phyloP scores from a whole-genome alignment of 2,113 vertebrate genomes.

The Chelonoidis abingdonii region DNA sequence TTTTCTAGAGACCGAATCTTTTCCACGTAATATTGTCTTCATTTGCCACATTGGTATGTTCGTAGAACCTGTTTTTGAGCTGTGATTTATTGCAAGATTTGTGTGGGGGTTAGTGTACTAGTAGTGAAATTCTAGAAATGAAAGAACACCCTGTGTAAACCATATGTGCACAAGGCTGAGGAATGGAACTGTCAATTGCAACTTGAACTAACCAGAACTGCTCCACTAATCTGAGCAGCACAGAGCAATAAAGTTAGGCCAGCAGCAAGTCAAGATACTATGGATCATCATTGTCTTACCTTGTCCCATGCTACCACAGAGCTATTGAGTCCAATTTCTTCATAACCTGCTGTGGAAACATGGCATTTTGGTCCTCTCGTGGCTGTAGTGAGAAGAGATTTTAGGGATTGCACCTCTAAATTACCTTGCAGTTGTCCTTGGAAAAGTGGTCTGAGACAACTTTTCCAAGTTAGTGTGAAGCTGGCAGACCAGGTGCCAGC shows the following conservation, averaged over 20 bases:
- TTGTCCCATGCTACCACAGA: not conserved
- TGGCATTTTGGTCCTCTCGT: not conserved
- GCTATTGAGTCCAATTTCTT: not conserved
- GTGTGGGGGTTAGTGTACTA: not conserved
- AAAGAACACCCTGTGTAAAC: not conserved
- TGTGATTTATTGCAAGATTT: not conserved
- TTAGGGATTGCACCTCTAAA: not conserved
- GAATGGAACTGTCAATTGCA: not conserved
- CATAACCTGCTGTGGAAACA: not conserved
- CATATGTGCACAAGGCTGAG: not conserved
- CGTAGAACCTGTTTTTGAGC: not conserved
- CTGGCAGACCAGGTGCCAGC: not conserved
- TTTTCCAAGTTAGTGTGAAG: not conserved
- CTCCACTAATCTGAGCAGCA: not conserved
- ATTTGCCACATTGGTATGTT: not conserved
- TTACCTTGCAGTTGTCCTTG: not conserved
- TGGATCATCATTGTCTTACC: not conserved
- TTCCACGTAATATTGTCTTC: not conserved
- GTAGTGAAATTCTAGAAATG: not conserved
- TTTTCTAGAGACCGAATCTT: not conserved
- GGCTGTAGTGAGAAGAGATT: not conserved
- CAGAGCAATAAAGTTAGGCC: not conserved
- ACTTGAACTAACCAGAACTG: not conserved
- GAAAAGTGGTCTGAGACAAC: not conserved
- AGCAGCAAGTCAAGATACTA: too few species aligned